Evolutionary conservation across 1,140 invertebrate species (phyloP).

Genomic region (Anthonomus grandis): DNA sequence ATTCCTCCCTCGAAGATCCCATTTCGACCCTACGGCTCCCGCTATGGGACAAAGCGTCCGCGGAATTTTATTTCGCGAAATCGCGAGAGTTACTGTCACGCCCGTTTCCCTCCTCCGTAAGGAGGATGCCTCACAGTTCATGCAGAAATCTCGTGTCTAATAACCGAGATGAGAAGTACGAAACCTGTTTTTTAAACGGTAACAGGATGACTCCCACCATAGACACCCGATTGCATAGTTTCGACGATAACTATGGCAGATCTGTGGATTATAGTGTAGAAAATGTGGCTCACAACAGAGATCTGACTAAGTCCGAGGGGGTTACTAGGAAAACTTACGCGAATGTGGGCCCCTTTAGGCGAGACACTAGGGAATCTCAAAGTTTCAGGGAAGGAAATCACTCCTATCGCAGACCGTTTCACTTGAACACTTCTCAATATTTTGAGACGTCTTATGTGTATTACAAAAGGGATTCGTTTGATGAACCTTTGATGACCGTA

Average conservation of each 20-base stretch:
- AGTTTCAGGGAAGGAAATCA: conserved; percentile 17
- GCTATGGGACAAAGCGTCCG: conserved; percentile 68
- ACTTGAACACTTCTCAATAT: conserved; percentile 31
- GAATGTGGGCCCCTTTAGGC: conserved; percentile 7
- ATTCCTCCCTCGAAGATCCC: conserved; percentile 43
- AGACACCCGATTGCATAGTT: conserved; percentile 36
- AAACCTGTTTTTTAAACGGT: conserved; percentile 14
- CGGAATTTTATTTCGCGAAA: conserved; percentile 70
- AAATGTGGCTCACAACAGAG: conserved; percentile 20
- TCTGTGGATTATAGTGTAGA: conserved; percentile 3
- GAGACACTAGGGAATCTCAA: conserved; percentile 14
- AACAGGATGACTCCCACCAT: conserved; percentile 24
- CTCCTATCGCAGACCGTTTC: conserved; percentile 14
- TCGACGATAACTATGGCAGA: conserved; percentile 33
- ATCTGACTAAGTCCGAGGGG: conserved; percentile 47
- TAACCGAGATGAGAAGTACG: conserved; percentile 6
- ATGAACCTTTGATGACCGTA: conserved; percentile 16
- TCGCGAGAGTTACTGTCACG: conserved; percentile 65
- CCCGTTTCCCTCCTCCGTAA: conserved; percentile 48
- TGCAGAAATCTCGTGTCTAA: conserved; percentile 28
- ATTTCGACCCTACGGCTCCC: conserved; percentile 56
- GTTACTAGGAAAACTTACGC: conserved; percentile 45
- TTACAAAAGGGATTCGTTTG: conserved; percentile 36
- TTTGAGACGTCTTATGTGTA: conserved; percentile 40
- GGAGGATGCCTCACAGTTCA: conserved; percentile 34